Evolutionary conservation across 1,140 invertebrate genomes (phyloP).

Genomic region (Mercenaria mercenaria): DNA sequence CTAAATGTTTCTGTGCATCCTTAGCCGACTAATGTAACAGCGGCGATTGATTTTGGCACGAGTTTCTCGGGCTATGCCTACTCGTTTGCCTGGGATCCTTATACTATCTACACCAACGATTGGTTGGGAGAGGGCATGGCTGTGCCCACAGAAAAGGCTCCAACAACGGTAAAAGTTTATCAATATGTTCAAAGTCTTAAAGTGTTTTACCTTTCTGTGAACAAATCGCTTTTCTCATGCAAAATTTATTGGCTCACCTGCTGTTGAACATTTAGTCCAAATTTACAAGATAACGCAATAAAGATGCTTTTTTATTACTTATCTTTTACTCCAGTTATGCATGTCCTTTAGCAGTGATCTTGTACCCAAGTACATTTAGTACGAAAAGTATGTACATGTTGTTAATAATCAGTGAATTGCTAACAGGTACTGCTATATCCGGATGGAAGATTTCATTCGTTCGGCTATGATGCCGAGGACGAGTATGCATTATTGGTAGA

Average conservation of each 20-base stretch:
- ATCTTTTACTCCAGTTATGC: too few species aligned
- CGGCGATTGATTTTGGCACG: slow-evolving; percentile 64
- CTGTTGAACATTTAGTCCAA: too few species aligned
- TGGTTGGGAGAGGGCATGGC: slow-evolving; percentile 31
- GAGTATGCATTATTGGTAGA: slow-evolving; percentile 56
- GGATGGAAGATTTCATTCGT: slow-evolving; percentile 54
- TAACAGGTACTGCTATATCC: slow-evolving; percentile 52
- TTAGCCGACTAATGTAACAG: slow-evolving; percentile 21
- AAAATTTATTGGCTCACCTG: too few species aligned
- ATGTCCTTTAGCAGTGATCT: too few species aligned
- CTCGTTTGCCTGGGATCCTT: slow-evolving; percentile 15
- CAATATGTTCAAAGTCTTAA: too few species aligned
- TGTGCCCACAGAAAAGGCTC: slow-evolving; percentile 41
- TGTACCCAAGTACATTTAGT: too few species aligned
- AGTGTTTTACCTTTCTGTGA: too few species aligned
- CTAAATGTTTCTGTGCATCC: not conserved
- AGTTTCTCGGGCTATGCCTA: slow-evolving; percentile 60
- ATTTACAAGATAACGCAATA: too few species aligned
- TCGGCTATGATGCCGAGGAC: slow-evolving; percentile 62
- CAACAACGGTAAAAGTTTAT: slow-evolving; percentile 45
- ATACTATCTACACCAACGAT: slow-evolving; percentile 26
- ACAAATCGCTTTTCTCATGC: too few species aligned
- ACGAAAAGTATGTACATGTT: too few species aligned
- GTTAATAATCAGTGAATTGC: too few species aligned
- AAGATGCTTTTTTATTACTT: too few species aligned